Base-by-base conservation (phyloP, 2,797 vertebrate species). In the Catostomus latipinnis region DNA sequence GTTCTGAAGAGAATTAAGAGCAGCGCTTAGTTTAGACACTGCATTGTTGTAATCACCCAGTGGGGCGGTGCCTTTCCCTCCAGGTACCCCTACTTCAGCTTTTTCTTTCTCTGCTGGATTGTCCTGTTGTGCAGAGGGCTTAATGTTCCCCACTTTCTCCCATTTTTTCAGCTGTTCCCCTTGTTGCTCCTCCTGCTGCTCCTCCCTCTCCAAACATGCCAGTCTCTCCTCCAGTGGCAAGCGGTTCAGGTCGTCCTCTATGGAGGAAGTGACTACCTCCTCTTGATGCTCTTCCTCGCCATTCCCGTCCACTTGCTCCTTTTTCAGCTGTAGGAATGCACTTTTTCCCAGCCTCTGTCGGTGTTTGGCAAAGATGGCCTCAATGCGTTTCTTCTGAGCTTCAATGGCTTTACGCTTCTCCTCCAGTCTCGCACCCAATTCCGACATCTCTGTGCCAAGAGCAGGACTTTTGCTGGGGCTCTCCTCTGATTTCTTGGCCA, bases 321-420 rank as follows among this genome's bases (percentile, higher is more conserved):
- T 96, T 84, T 96, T 96, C 62, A 98, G 86, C 87, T 98, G 96
- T 69, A 96, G 84, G 86, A 98, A 97, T 56, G 96, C 97, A 6
- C 92, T 96, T 88, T 97, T 97, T 46, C 96, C 97, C 45, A 98
- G 90, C 13, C 94, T 93, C 87, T 98, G 96, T 12, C 96, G 91
- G 83, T 98, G 96, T 86, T 97, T 97, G 69, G 96, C 95, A 76
- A 97, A 98, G 86, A 98, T 97, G 68, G 95, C 96, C 85, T 98
- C 97, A 0, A 98, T 98, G 53, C 96, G 95, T 74, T 96, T 96
- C 89, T 98, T 98, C 88, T 98, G 97, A 0, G 97, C 96, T 87
- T 98, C 96, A 0, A 98, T 98, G 63, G 97, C 96, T 63, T 92
- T 93, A 4, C 97, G 93, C 62, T 97, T 97, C 86, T 98, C 97